Conservation (phyloP, 1,140 invertebrate genomes). For the Solen grandis region DNA sequence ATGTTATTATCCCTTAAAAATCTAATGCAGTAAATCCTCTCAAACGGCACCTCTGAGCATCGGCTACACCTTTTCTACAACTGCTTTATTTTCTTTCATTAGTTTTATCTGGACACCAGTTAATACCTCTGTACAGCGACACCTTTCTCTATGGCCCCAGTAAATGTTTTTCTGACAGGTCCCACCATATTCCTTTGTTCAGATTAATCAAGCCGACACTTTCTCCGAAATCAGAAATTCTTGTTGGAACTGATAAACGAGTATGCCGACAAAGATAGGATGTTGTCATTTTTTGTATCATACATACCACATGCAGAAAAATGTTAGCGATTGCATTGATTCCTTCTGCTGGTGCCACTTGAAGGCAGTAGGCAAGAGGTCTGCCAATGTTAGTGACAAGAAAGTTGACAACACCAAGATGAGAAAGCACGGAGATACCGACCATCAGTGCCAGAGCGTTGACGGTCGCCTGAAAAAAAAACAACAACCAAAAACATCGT, state of each 20-base stretch:
- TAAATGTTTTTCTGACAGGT: not conserved
- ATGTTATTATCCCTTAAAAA: no score
- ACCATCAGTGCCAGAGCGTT: slow-evolving; percentile 3
- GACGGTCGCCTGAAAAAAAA: slow-evolving; percentile 14
- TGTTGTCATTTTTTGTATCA: no score
- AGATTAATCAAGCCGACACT: not conserved
- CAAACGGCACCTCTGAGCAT: no score
- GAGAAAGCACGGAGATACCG: slow-evolving; percentile 26
- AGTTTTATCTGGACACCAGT: not conserved
- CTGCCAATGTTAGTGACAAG: slow-evolving; percentile 20
- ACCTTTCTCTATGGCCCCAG: not conserved
- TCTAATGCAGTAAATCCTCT: no score
- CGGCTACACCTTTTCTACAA: no score
- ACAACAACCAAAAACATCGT: no score
- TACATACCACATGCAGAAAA: no score
- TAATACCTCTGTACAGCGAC: not conserved
- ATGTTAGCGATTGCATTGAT: no score
- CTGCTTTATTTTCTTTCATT: not conserved
- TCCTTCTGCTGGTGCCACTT: slow-evolving; percentile 25
- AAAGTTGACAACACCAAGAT: slow-evolving; percentile 34
- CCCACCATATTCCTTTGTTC: not conserved
- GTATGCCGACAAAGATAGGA: no score
- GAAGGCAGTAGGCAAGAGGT: slow-evolving; percentile 25
- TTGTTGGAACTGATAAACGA: no score
- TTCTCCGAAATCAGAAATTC: no score